phyloP scores from a whole-genome alignment of 2,797 vertebrate species.

The Heteromormyrus szaboi region DNA sequence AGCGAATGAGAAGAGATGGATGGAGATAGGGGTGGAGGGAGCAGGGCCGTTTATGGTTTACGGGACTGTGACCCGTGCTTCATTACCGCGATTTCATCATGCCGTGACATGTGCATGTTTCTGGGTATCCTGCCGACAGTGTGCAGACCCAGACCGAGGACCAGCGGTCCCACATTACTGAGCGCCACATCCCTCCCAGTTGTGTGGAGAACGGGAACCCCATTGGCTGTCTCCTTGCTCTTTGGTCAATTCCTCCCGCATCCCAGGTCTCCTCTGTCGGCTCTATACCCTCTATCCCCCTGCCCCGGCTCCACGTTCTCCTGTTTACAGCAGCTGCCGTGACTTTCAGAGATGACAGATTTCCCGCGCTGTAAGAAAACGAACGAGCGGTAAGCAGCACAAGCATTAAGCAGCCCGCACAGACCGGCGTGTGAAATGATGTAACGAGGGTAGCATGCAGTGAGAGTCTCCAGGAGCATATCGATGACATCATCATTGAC shows the following conservation, averaged over 20 bases:
- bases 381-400: slow-evolving; percentile 27
- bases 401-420: slow-evolving; percentile 30
- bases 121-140: neutral
- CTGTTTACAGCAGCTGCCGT: neutral
- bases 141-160: neutral
- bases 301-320: neutral
- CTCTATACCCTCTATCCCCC: too few species aligned
- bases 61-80: neutral
- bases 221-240: neutral
- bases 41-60: neutral
- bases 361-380: neutral
- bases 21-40: neutral
- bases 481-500: neutral
- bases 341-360: slow-evolving; percentile 13
- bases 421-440: slow-evolving; percentile 23
- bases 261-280: neutral
- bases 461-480: neutral
- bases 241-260: neutral
- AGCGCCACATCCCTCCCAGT: neutral
- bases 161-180: slow-evolving; percentile 1
- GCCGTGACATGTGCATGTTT: slow-evolving; percentile 14
- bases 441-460: neutral
- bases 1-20: neutral
- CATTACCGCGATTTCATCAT: slow-evolving; percentile 26
- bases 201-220: neutral